phyloP scores from a whole-genome alignment of 2,113 vertebrate genomes.

The Sander lucioperca region DNA sequence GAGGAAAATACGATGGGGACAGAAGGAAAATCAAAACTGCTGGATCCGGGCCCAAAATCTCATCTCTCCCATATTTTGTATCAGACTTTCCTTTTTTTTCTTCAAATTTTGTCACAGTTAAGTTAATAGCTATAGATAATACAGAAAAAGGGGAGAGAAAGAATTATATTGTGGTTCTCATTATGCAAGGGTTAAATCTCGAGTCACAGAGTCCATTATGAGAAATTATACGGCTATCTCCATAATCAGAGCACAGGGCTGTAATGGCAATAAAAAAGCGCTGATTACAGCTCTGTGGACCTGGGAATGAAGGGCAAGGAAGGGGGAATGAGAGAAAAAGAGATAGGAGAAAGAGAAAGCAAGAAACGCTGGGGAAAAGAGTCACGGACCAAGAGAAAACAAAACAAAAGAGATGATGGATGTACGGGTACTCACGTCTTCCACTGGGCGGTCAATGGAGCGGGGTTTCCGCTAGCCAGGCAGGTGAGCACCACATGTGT shows the following conservation, averaged over 20 bases:
- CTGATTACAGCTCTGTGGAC: constrained; percentile 62
- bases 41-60: constrained; percentile 40
- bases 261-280: constrained; percentile 63
- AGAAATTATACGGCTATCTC: constrained; percentile 66
- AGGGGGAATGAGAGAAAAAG: constrained; percentile 5
- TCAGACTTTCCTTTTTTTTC: constrained; percentile 19
- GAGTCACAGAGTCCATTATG: constrained; percentile 71
- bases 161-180: constrained; percentile 54
- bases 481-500: constrained; percentile 86
- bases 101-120: constrained; percentile 37
- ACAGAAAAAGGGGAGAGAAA: not conserved
- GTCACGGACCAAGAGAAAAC: not conserved
- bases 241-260: constrained; percentile 62
- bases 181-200: constrained; percentile 65
- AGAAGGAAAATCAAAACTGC: constrained; percentile 34
- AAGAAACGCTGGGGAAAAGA: not conserved
- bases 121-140: constrained; percentile 52
- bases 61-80: constrained; percentile 42
- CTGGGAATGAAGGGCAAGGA: constrained; percentile 9
- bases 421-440: constrained; percentile 84
- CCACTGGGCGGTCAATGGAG: constrained; percentile 81
- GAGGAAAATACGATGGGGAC: constrained; percentile 46
- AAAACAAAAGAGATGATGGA: constrained; percentile 11
- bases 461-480: constrained; percentile 85
- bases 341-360: constrained; percentile 10